Evolutionary conservation across 92 coral and sea anemone species (phyloP).

Genomic region (Heteractis magnifica): DNA sequence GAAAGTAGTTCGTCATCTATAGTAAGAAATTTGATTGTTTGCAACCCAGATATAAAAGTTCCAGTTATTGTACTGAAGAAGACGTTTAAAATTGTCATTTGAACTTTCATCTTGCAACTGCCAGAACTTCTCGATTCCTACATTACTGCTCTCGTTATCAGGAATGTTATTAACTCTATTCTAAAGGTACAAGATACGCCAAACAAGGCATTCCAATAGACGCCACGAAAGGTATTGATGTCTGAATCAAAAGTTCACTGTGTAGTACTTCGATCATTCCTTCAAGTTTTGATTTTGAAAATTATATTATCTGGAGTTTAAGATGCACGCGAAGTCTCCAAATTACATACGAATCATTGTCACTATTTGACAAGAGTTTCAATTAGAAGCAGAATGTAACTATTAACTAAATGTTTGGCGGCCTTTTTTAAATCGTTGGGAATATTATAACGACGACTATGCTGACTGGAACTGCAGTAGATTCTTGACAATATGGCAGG

Average conservation of each 20-base stretch:
- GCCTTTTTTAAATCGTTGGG: slow-evolving; percentile 22
- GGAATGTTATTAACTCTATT: no score
- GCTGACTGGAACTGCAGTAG: neutral
- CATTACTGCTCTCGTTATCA: no score
- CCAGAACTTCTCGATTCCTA: neutral
- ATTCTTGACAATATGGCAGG: neutral
- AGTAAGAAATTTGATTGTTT: no score
- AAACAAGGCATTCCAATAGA: no score
- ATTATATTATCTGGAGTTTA: neutral
- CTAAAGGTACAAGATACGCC: no score
- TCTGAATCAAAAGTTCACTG: no score
- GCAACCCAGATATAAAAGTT: no score
- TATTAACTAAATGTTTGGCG: slow-evolving; percentile 15
- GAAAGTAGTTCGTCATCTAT: neutral
- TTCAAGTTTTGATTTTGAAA: no score
- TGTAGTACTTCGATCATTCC: no score
- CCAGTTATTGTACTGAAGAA: neutral
- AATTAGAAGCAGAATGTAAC: neutral
- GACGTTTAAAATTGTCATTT: no score
- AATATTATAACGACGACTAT: neutral
- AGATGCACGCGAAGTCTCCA: neutral
- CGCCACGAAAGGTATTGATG: no score
- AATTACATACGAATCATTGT: neutral
- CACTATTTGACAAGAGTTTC: neutral
- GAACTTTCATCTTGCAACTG: no score